Evolutionary conservation across 1,140 invertebrate species (phyloP).

Genomic region (Cydia strobilella): DNA sequence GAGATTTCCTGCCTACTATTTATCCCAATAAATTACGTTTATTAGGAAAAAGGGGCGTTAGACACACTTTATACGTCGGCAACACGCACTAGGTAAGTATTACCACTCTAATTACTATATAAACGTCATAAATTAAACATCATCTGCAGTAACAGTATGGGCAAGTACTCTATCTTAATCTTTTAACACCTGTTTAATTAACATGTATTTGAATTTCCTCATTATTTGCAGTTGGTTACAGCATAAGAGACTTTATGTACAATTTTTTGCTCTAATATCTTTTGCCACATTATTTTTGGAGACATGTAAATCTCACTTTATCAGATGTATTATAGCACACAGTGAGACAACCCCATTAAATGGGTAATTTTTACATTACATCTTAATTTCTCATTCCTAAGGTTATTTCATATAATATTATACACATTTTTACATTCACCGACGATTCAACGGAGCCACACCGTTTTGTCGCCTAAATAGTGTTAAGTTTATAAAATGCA

Average conservation of each 20-base stretch:
- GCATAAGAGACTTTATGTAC: not conserved
- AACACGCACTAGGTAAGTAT: slow-evolving; percentile 7
- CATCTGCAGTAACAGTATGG: not conserved
- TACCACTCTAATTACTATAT: not conserved
- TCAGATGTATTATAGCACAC: too few relatives aligned
- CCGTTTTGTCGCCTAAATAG: too few relatives aligned
- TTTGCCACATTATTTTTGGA: not conserved
- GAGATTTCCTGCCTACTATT: slow-evolving; percentile 19
- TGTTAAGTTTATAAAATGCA: too few relatives aligned
- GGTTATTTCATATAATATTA: too few relatives aligned
- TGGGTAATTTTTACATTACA: too few relatives aligned
- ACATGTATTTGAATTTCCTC: not conserved
- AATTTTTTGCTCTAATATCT: not conserved
- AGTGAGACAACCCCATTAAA: too few relatives aligned
- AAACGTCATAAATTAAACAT: not conserved
- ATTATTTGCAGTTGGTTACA: not conserved
- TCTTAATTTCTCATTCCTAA: too few relatives aligned
- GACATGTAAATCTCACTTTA: not conserved
- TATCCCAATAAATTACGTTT: slow-evolving; percentile 10
- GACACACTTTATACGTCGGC: not conserved
- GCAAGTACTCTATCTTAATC: not conserved
- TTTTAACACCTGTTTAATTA: not conserved
- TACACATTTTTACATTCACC: too few relatives aligned
- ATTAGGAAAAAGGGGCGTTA: slow-evolving; percentile 24
- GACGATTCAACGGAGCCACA: too few relatives aligned